A percentile compares a stretch with the other conserved stretches of the same genome.
These are phyloP conservation scores for Desmophyllum pertusum DNA, from an alignment of 92 coral and sea anemone genomes.

Conservation along the genomic window DNA sequence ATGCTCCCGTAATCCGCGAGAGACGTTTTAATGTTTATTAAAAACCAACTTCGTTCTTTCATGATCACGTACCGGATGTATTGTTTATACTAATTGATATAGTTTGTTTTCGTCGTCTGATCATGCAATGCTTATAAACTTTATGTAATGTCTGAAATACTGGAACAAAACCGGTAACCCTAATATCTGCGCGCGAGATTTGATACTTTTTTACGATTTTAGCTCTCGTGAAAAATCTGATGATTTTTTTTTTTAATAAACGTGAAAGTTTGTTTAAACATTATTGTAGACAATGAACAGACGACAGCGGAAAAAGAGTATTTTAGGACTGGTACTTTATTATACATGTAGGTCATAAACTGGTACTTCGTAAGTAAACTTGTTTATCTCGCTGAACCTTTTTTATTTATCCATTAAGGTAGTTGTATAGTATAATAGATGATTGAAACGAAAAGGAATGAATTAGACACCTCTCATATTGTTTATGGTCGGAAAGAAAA, in stretches of 20 bases:
- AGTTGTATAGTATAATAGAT: not conserved
- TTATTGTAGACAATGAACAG: constrained; percentile 3
- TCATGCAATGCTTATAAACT: not conserved
- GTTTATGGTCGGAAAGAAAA: constrained; percentile 23
- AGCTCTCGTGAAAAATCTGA: not conserved
- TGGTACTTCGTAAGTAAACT: not conserved
- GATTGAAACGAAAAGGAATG: not conserved
- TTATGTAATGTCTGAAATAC: not conserved
- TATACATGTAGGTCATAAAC: not conserved
- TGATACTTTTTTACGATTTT: not conserved
- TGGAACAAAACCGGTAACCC: not conserved
- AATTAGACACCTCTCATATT: not conserved
- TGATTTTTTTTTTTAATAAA: not conserved
- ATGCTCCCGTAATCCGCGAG: not conserved
- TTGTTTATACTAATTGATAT: constrained; percentile 6
- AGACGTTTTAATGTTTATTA: not conserved
- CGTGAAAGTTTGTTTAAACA: constrained; percentile 13
- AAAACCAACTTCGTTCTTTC: not conserved
- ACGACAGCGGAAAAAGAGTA: not conserved
- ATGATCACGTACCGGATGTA: not conserved
- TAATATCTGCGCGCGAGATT: not conserved
- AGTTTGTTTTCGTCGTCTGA: constrained; percentile 1
- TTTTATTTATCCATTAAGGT: not conserved
- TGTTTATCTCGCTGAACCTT: not conserved
- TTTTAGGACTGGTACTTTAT: not conserved